Evolutionary conservation across 2,797 vertebrate genomes (phyloP).

Genomic region (Alectoris magna): DNA sequence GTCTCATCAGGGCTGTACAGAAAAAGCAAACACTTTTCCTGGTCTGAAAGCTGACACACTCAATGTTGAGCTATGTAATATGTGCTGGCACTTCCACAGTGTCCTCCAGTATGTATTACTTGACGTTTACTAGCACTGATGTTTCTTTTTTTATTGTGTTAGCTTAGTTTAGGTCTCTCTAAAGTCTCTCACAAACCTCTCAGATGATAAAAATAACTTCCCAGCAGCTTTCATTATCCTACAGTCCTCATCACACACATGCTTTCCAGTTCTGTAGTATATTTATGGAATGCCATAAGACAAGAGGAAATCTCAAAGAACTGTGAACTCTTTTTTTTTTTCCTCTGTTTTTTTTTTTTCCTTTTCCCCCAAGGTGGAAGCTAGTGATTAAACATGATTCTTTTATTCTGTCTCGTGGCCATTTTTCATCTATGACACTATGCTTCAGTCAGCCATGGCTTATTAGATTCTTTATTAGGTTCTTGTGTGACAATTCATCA

Average conservation of each 20-base stretch:
- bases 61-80: not conserved
- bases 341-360: not conserved
- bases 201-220: not conserved
- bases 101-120: not conserved
- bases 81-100: not conserved
- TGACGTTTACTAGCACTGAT: not conserved
- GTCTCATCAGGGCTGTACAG: not conserved
- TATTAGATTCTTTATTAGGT: conserved; percentile 19
- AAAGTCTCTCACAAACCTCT: not conserved
- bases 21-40: not conserved
- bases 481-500: not conserved
- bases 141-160: not conserved
- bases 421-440: conserved; percentile 17
- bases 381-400: conserved; percentile 4
- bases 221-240: not conserved
- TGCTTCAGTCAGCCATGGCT: not conserved
- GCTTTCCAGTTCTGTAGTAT: not conserved
- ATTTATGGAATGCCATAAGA: not conserved
- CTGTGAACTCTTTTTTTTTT: not conserved
- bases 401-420: not conserved
- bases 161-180: not conserved
- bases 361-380: not conserved
- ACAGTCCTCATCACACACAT: not conserved
- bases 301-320: not conserved
- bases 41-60: not conserved